These are phyloP conservation scores for Chalcis sispes DNA, from an alignment of 2,888 invertebrate species.

Conservation along the genomic window DNA sequence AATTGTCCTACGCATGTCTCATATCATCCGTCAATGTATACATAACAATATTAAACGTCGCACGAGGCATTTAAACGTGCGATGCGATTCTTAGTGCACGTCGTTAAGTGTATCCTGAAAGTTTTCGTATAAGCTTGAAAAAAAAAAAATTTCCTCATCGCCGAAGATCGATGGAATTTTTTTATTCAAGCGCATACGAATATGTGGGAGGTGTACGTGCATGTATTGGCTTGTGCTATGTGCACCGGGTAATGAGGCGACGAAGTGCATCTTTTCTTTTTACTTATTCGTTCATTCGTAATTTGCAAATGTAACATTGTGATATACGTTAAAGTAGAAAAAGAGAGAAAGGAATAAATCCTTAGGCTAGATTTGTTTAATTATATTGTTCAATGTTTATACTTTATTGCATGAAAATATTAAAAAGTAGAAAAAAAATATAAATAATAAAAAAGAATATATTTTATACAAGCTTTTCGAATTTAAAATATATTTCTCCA, in stretches of 20 bases:
- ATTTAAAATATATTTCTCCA: too few species aligned
- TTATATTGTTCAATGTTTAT: too few species aligned
- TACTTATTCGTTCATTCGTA: neutral
- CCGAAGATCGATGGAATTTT: too few species aligned
- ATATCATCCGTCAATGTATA: constrained; percentile 38
- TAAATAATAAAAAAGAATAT: too few species aligned
- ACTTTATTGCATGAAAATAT: neutral
- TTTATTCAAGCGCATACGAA: neutral
- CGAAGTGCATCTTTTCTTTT: neutral
- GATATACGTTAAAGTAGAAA: neutral
- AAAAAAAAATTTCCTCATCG: too few species aligned
- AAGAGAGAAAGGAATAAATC: neutral
- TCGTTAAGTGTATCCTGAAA: too few species aligned
- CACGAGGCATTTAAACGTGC: too few species aligned
- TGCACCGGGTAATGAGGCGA: constrained; percentile 16
- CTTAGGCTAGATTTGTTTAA: too few species aligned
- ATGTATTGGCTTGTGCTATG: neutral
- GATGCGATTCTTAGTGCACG: too few species aligned
- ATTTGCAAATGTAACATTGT: neutral
- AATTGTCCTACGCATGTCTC: constrained; percentile 54
- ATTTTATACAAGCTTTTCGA: too few species aligned
- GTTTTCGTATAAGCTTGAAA: too few species aligned
- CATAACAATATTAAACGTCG: constrained; percentile 47
- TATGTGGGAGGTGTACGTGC: neutral
- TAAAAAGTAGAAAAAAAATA: neutral